A percentile compares a stretch with the other conserved stretches of the same genome.
phyloP scores from a whole-genome alignment of 2,113 vertebrate species.

The Neoarius graeffei region DNA sequence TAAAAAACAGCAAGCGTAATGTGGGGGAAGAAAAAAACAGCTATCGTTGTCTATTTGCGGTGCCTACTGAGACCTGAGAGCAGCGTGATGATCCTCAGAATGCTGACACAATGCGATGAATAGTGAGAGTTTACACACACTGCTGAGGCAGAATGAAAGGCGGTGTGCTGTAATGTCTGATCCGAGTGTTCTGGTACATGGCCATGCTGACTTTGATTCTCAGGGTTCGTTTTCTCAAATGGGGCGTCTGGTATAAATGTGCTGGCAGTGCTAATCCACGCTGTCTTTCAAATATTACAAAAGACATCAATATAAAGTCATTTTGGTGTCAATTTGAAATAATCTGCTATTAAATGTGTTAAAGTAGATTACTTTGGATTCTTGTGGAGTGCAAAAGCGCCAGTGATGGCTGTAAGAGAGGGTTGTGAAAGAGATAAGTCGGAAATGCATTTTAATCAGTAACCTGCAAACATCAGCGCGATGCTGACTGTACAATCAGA shows the following conservation, averaged over 20 bases:
- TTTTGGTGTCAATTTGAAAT: neutral
- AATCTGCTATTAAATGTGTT: neutral
- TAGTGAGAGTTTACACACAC: neutral
- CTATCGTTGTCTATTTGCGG: neutral
- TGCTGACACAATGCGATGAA: neutral
- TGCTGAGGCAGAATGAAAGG: neutral
- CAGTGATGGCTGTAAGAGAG: neutral
- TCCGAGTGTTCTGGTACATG: neutral
- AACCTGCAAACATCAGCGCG: neutral
- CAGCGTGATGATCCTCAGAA: neutral
- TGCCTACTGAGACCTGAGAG: neutral
- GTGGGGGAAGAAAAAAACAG: neutral
- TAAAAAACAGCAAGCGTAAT: neutral
- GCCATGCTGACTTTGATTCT: neutral
- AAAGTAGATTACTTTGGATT: neutral
- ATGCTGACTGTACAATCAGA: neutral
- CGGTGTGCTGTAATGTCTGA: neutral
- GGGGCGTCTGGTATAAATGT: neutral
- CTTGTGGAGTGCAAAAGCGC: neutral
- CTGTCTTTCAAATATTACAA: neutral
- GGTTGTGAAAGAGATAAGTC: neutral
- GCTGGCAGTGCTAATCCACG: neutral
- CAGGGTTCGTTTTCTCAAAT: neutral
- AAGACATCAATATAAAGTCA: neutral
- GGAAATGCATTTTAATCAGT: neutral